phyloP scores from a whole-genome alignment of 2,113 vertebrate species.

The Vulpes lagopus region DNA sequence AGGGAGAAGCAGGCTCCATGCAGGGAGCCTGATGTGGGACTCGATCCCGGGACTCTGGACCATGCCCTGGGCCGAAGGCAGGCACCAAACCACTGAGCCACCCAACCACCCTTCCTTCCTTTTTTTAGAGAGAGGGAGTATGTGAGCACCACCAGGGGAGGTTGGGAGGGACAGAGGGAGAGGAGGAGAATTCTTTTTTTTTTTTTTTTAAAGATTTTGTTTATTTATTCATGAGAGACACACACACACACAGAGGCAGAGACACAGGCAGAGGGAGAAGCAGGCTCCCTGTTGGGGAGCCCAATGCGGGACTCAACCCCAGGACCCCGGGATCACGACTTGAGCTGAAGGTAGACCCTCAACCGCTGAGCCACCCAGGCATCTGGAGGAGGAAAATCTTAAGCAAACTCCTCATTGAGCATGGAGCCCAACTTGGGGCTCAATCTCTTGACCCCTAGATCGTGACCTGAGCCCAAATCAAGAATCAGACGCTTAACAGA shows the following conservation, averaged over 20 bases:
- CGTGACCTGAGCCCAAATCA: background rate
- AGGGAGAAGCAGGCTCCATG: no score
- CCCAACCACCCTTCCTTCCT: no score
- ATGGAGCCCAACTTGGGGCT: background rate
- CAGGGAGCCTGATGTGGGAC: no score
- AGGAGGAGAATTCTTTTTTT: background rate
- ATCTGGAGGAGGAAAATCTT: no score
- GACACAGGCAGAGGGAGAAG: background rate
- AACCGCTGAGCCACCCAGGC: background rate
- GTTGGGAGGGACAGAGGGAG: background rate
- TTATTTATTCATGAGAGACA: no score
- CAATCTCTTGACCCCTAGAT: background rate
- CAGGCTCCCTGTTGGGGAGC: background rate
- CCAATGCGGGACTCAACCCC: background rate
- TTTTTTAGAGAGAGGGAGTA: background rate
- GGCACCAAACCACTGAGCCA: no score
- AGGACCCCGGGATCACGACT: background rate
- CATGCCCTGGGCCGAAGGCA: no score
- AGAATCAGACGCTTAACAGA: no score
- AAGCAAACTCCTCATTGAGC: background rate
- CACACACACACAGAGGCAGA: no score
- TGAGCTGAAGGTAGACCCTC: background rate
- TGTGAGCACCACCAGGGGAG: background rate
- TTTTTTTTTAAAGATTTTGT: no score
- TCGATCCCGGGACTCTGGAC: no score